Percentiles rank a stretch among this genome's conserved stretches.
These are phyloP conservation scores for Pseudoips prasinana DNA, from an alignment of 2,888 invertebrate genomes.

Conservation along the genomic window DNA sequence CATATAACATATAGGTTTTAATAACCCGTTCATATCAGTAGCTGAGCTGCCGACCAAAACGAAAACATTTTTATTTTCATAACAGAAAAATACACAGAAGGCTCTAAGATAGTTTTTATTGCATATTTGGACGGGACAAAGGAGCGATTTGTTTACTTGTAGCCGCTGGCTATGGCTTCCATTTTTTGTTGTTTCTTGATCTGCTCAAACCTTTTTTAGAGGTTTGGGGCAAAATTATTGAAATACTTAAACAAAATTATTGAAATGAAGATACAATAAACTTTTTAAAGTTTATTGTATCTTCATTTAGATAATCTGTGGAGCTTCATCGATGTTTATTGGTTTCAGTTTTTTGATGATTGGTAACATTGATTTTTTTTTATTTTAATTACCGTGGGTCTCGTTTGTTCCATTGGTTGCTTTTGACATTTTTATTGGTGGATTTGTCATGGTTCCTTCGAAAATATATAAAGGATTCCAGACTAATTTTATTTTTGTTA, in stretches of 20 bases:
- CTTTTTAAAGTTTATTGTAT: slow-evolving; percentile 66
- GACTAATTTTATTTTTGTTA: neutral
- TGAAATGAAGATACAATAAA: too few relatives aligned
- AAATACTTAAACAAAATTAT: too few relatives aligned
- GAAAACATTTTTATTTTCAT: slow-evolving; percentile 37
- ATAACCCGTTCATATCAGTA: slow-evolving; percentile 20
- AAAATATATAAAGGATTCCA: neutral
- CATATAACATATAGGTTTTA: too few relatives aligned
- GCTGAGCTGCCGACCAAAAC: slow-evolving; percentile 18
- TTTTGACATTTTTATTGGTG: slow-evolving; percentile 1
- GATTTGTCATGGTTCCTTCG: slow-evolving; percentile 1
- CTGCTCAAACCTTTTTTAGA: slow-evolving; percentile 7
- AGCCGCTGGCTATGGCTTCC: slow-evolving; percentile 32
- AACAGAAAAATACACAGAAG: slow-evolving; percentile 28
- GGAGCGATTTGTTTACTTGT: slow-evolving; percentile 46
- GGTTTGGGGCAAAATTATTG: slow-evolving; percentile 6
- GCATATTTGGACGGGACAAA: slow-evolving; percentile 46
- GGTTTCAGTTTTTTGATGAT: slow-evolving; percentile 19
- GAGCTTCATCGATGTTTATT: slow-evolving; percentile 36
- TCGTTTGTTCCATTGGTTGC: neutral
- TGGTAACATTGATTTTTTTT: slow-evolving; percentile 10
- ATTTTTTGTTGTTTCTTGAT: slow-evolving; percentile 28
- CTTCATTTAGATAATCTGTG: slow-evolving; percentile 66
- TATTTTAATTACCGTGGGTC: slow-evolving; percentile 9
- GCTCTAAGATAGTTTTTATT: slow-evolving; percentile 41